Evolutionary conservation across 2,797 vertebrate genomes (phyloP).

Genomic region (Acipenser transmontanus): DNA sequence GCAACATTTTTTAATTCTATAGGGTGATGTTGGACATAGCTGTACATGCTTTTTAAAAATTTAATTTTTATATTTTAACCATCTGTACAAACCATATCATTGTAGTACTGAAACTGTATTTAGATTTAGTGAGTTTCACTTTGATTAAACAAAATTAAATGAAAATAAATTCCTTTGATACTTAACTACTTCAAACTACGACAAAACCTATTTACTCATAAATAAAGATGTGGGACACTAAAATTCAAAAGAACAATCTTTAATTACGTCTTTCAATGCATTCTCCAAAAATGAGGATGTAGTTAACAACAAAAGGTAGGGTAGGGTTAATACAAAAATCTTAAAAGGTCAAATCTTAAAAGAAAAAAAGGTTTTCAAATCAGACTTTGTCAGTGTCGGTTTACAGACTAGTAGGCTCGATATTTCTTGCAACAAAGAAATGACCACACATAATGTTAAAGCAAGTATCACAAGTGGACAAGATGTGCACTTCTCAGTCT

Average conservation of each 20-base stretch:
- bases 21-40: no score
- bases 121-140: no score
- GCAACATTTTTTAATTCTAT: no score
- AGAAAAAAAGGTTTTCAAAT: not conserved
- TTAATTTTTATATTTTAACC: no score
- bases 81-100: no score
- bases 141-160: no score
- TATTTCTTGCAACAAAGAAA: conserved; percentile 1
- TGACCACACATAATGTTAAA: not conserved
- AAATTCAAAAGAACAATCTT: conserved; percentile 10
- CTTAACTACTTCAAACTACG: no score
- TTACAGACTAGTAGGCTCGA: conserved; percentile 3
- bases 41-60: no score
- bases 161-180: no score
- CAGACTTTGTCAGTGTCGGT: not conserved
- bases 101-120: no score
- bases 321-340: conserved; percentile 2
- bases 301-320: conserved; percentile 9
- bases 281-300: conserved; percentile 4
- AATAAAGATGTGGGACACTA: conserved; percentile 6
- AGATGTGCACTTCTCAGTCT: not conserved
- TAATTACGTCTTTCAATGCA: conserved; percentile 6
- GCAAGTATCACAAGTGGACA: not conserved
- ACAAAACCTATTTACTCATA: not conserved
- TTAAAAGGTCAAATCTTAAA: not conserved